phyloP scores from a whole-genome alignment of 2,888 invertebrate genomes.

The Camptogramma bilineatum region DNA sequence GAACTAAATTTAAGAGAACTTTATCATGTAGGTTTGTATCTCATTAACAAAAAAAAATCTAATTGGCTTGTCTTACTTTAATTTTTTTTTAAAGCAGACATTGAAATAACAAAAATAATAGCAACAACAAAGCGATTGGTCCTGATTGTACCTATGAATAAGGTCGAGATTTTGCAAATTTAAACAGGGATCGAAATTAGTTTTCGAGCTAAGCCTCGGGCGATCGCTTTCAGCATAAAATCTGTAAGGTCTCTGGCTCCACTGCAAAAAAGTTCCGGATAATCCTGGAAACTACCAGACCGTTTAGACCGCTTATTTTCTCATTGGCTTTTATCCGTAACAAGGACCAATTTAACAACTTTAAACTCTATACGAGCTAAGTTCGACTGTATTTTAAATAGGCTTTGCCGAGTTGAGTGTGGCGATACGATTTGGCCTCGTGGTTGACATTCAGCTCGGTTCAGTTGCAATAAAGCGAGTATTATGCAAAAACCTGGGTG shows the following conservation, averaged over 20 bases:
- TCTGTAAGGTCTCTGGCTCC: conserved; percentile 32
- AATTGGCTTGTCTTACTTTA: neutral
- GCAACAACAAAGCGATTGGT: conserved; percentile 5
- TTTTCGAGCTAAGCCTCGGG: conserved; percentile 40
- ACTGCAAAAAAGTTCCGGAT: conserved; percentile 40
- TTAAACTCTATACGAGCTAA: conserved; percentile 33
- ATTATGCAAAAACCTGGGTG: conserved; percentile 73
- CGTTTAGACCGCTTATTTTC: conserved; percentile 40
- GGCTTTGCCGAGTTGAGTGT: conserved; percentile 31
- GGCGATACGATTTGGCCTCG: conserved; percentile 56
- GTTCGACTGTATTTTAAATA: conserved; percentile 38
- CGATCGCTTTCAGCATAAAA: conserved; percentile 41
- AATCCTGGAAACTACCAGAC: conserved; percentile 42
- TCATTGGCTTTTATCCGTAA: conserved; percentile 36
- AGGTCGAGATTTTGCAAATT: conserved; percentile 36
- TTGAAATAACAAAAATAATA: neutral
- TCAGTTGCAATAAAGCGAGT: conserved; percentile 65
- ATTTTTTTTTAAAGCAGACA: neutral
- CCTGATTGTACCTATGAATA: neutral
- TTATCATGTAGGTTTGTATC: neutral
- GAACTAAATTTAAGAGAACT: neutral
- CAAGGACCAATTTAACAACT: conserved; percentile 38
- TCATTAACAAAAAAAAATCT: neutral
- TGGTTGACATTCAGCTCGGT: conserved; percentile 71
- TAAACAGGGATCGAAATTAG: conserved; percentile 43